phyloP scores from a whole-genome alignment of 2,888 invertebrate species.

The Cacoxenus indagator region DNA sequence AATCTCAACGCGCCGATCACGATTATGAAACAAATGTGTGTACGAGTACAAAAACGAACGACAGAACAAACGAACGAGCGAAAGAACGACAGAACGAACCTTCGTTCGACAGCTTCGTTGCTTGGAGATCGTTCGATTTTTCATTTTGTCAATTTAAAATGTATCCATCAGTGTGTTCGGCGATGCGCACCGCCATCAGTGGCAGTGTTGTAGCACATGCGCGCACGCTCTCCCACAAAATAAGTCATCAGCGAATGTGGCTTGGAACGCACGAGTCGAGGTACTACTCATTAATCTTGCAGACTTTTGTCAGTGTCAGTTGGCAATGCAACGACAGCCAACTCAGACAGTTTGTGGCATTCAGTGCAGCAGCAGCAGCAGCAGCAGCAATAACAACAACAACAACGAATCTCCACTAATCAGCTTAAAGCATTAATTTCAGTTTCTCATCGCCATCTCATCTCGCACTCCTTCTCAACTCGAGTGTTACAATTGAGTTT shows the following conservation, averaged over 20 bases:
- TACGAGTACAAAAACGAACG: too few species aligned
- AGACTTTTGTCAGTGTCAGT: slow-evolving; percentile 5
- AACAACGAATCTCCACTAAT: slow-evolving; percentile 3
- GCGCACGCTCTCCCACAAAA: not conserved
- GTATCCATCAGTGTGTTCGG: not conserved
- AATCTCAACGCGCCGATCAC: slow-evolving; percentile 13
- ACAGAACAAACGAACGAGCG: not conserved
- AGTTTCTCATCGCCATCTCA: not conserved
- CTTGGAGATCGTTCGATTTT: not conserved
- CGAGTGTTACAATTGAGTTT: not conserved
- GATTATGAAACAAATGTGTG: slow-evolving; percentile 1
- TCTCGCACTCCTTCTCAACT: not conserved
- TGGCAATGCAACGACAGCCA: not conserved
- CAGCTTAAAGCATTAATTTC: slow-evolving; percentile 9
- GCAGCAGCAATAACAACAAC: not conserved
- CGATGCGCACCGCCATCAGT: not conserved
- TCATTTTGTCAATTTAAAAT: slow-evolving; percentile 19
- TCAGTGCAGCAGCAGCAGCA: not conserved
- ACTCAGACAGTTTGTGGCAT: not conserved
- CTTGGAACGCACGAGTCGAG: not conserved
- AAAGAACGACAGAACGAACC: not conserved
- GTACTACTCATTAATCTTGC: slow-evolving; percentile 5
- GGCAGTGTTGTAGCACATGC: not conserved
- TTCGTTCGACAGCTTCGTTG: not conserved
- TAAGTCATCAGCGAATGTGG: not conserved